These are phyloP conservation scores for Trichonephila clavata DNA, from an alignment of 1,140 invertebrate genomes.

Conservation along the genomic window DNA sequence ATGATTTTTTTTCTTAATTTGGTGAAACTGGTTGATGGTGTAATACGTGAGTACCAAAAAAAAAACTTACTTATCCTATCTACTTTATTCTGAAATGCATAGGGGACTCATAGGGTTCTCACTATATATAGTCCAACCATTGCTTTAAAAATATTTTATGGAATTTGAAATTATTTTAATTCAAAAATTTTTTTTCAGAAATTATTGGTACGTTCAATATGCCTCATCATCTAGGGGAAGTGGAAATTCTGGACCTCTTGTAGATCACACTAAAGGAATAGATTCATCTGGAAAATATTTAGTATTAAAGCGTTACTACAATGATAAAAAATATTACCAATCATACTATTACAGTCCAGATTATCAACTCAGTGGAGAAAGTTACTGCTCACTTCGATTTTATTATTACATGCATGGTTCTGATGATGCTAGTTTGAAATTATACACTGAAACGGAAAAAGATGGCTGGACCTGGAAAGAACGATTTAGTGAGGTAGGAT, in stretches of 20 bases:
- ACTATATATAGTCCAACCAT: too few species aligned
- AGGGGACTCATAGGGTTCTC: too few species aligned
- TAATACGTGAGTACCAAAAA: too few species aligned
- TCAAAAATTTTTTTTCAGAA: constrained; percentile 37
- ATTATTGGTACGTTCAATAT: constrained; percentile 21
- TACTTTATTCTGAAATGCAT: too few species aligned
- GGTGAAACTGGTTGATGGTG: too few species aligned
- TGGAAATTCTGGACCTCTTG: constrained; percentile 57
- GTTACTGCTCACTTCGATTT: constrained; percentile 69
- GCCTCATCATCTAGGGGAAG: constrained; percentile 32
- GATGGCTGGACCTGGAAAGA: constrained; percentile 63
- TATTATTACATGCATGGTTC: constrained; percentile 75
- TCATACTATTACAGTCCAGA: constrained; percentile 73
- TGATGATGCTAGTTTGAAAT: constrained; percentile 25
- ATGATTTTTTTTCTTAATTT: too few species aligned
- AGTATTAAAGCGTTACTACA: neutral
- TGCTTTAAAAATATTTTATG: too few species aligned
- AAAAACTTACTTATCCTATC: too few species aligned
- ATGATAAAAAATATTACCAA: constrained; percentile 20
- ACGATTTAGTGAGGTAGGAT: constrained; percentile 44
- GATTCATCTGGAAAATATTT: constrained; percentile 60
- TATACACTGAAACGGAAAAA: constrained; percentile 73
- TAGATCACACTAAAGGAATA: constrained; percentile 74
- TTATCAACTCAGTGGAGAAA: neutral
- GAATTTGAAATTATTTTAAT: too few species aligned